Base-by-base conservation (phyloP, 1,140 invertebrate species). In the Ylistrum balloti region DNA sequence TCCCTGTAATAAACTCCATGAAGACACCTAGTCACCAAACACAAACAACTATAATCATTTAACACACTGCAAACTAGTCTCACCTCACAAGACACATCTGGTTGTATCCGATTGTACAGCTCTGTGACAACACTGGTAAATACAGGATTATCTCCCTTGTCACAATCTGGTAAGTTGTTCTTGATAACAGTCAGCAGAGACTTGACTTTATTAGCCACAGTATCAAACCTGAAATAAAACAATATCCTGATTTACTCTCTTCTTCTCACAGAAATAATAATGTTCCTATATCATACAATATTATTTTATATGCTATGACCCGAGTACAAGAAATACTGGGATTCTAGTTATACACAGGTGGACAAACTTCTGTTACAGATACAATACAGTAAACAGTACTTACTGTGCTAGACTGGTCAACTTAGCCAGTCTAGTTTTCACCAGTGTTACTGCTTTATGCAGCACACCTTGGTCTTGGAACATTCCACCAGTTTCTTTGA, bases 401-500 rank as follows among this genome's bases (percentile, higher is more conserved):
- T 85, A 90, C 89, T 38, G 35, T 22, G 87, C 48, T 41, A 88
- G n/a, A 11, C 35, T 17, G 22, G 87, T 33, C 0, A 88, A 33
- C 28, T 33, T 90, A n/a, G 32, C 48, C 11, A 90, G 45, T 86
- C 45, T 88, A 10, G 33, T 34, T 88, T 85, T 89, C 28, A 91
- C 33, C 10, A 89, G 9, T 33, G n/a, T 0, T 0, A 90, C 90
- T 87, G 87, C 86, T 85, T 91, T 86, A 22, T 87, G 10, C 35
- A 93, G 34, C n/a, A 93, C 74, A 33, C 90, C 86, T 0, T 87
- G 86, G 34, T 92, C 90, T 22, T 91, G 87, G 0, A 92, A 33
- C 13, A 89, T 56, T 33, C 91, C 92, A 17, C 93, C 93, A 41
- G 90, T 93, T 20, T 90, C 88, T 33, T 86, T 87, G 10, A 94